phyloP scores from a whole-genome alignment of 30 jellyfish, hydroid and myxozoan genomes.

The Aurelia sp. region DNA sequence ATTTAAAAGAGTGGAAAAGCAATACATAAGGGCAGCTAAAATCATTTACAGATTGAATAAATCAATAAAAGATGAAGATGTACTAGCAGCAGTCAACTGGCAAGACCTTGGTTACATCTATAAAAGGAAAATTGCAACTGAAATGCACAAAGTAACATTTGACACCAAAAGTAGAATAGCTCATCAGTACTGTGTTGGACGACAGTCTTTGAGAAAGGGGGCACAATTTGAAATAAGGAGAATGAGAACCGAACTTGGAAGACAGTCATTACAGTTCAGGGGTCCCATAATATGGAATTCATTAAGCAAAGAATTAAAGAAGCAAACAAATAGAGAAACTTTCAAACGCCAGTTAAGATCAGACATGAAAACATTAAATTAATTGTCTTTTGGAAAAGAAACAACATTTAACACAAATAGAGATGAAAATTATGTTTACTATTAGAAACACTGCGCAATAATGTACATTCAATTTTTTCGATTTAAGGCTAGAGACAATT shows the following conservation, averaged over 20 bases:
- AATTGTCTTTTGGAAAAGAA: slow-evolving; percentile 48
- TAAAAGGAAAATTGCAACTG: slow-evolving; percentile 35
- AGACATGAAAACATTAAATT: slow-evolving; percentile 40
- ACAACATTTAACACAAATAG: slow-evolving; percentile 41
- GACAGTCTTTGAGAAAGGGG: slow-evolving; percentile 47
- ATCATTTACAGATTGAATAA: slow-evolving; percentile 37
- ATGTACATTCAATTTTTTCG: slow-evolving; percentile 4
- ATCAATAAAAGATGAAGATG: slow-evolving; percentile 32
- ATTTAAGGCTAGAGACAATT: slow-evolving; percentile 14
- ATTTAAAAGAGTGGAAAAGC: slow-evolving; percentile 32
- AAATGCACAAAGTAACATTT: slow-evolving; percentile 44
- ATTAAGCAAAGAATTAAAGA: background rate
- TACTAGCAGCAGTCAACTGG: slow-evolving; percentile 63
- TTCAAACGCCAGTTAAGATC: slow-evolving; percentile 50
- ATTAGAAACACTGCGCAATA: slow-evolving; percentile 30
- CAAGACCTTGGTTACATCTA: slow-evolving; percentile 52
- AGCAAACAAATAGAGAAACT: slow-evolving; percentile 49
- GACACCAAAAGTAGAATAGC: slow-evolving; percentile 41
- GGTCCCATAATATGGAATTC: background rate
- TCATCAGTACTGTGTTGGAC: slow-evolving; percentile 29
- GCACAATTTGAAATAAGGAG: slow-evolving; percentile 21
- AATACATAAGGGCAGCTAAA: slow-evolving; percentile 68
- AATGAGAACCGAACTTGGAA: slow-evolving; percentile 64
- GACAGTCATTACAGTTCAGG: slow-evolving; percentile 53
- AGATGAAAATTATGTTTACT: slow-evolving; percentile 38